phyloP scores from a whole-genome alignment of 2,113 vertebrate genomes.

The Pithys albifrons region DNA sequence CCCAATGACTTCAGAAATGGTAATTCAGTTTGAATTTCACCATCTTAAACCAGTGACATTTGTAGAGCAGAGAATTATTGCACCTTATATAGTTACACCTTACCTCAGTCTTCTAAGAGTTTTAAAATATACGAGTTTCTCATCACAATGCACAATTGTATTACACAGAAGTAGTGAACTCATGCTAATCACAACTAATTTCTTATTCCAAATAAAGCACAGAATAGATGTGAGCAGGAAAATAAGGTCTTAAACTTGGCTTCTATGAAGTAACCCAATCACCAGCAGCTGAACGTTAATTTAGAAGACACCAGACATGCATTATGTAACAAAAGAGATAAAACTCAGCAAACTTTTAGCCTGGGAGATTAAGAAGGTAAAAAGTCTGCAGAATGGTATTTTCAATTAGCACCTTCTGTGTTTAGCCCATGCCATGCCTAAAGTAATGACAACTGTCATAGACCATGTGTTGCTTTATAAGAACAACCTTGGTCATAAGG shows the following conservation, averaged over 20 bases:
- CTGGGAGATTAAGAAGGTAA: constrained; percentile 40
- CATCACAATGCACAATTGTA: background rate
- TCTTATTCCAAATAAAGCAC: constrained; percentile 13
- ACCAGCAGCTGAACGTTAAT: constrained; percentile 30
- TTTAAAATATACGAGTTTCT: background rate
- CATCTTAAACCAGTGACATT: background rate
- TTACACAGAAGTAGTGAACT: background rate
- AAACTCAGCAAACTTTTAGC: constrained; percentile 32
- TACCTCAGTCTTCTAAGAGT: background rate
- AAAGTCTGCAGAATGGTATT: constrained; percentile 33
- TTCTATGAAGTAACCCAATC: constrained; percentile 13
- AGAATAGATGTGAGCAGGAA: background rate
- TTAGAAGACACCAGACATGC: background rate
- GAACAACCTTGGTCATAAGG: constrained; percentile 11
- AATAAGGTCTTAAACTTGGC: background rate
- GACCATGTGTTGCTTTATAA: background rate
- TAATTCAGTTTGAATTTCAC: background rate
- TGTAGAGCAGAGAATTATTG: background rate
- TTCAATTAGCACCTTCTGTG: constrained; percentile 55
- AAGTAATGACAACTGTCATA: constrained; percentile 44
- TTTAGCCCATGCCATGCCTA: constrained; percentile 31
- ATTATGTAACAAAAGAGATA: constrained; percentile 23
- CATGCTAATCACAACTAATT: constrained; percentile 1
- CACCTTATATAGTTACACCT: background rate
- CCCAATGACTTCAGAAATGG: background rate